These are phyloP conservation scores for Archips xylosteana DNA, from an alignment of 2,888 invertebrate genomes.

Conservation along the genomic window DNA sequence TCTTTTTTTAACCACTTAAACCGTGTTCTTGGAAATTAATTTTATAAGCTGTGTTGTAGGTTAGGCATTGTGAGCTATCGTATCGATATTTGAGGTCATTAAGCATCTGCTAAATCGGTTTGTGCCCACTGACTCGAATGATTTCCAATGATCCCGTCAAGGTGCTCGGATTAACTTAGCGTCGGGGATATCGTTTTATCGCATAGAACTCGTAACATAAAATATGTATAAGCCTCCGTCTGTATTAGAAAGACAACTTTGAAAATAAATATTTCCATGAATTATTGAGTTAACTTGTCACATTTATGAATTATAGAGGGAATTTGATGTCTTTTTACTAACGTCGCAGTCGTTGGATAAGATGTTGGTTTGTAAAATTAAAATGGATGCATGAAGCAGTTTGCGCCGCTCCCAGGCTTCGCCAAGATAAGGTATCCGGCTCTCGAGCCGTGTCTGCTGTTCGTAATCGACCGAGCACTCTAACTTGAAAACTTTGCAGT, in stretches of 20 bases:
- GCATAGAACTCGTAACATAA: slow-evolving; percentile 53
- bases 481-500: slow-evolving; percentile 32
- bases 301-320: slow-evolving; percentile 34
- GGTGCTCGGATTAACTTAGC: slow-evolving; percentile 33
- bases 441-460: slow-evolving; percentile 13
- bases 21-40: slow-evolving; percentile 46
- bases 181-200: slow-evolving; percentile 25
- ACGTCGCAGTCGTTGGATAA: background rate
- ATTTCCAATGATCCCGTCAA: slow-evolving; percentile 70
- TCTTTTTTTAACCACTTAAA: slow-evolving; percentile 52
- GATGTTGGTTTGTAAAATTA: slow-evolving; percentile 10
- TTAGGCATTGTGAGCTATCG: slow-evolving; percentile 41
- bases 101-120: slow-evolving; percentile 69
- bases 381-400: slow-evolving; percentile 9
- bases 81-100: slow-evolving; percentile 61
- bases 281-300: slow-evolving; percentile 58
- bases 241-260: slow-evolving; percentile 54
- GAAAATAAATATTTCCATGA: slow-evolving; percentile 50
- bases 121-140: slow-evolving; percentile 73
- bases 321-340: background rate
- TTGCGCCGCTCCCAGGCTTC: background rate
- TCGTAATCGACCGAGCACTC: slow-evolving; percentile 32
- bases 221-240: slow-evolving; percentile 64
- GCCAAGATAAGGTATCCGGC: slow-evolving; percentile 14
- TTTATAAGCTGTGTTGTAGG: slow-evolving; percentile 29